A percentile compares a stretch with the other conserved stretches of the same genome.
These are phyloP conservation scores for Oncorhynchus masou DNA, from an alignment of 2,113 vertebrate genomes.

Conservation along the genomic window DNA sequence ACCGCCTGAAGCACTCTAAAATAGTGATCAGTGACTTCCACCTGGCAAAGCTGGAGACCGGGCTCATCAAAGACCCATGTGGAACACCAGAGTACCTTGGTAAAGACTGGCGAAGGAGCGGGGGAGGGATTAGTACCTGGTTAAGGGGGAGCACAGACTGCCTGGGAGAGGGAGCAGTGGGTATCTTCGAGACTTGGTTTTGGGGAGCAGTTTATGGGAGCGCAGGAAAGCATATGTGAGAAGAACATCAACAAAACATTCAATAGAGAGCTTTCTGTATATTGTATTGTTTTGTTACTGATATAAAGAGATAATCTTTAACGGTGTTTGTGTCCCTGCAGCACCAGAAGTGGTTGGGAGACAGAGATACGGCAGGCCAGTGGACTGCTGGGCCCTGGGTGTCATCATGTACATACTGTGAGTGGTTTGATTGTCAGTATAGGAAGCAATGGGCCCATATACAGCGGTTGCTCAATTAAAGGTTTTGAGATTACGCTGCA, in stretches of 20 bases:
- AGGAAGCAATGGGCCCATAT: no score
- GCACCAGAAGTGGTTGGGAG: conserved; percentile 96
- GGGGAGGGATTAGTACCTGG: neutral
- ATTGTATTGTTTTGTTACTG: no score
- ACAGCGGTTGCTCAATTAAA: no score
- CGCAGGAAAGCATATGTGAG: no score
- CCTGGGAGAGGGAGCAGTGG: neutral
- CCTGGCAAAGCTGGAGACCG: conserved; percentile 94
- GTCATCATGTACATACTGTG: conserved; percentile 99
- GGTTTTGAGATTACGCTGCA: no score
- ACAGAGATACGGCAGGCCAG: conserved; percentile 91
- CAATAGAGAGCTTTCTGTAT: neutral
- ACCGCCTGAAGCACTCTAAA: conserved; percentile 97
- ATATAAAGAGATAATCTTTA: neutral
- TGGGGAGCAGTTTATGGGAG: no score
- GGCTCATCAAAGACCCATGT: conserved; percentile 96
- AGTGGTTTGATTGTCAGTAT: conserved; percentile 63
- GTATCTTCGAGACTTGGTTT: neutral
- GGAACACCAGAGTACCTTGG: conserved; percentile 96
- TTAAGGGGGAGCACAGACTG: neutral
- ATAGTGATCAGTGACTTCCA: conserved; percentile 99
- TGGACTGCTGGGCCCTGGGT: conserved; percentile 97
- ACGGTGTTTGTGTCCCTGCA: conserved; percentile 50
- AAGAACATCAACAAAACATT: neutral
- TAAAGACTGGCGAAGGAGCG: conserved; percentile 60